phyloP scores from a whole-genome alignment of 2,888 invertebrate species.

The Scaptodrosophila latifasciaeformis region DNA sequence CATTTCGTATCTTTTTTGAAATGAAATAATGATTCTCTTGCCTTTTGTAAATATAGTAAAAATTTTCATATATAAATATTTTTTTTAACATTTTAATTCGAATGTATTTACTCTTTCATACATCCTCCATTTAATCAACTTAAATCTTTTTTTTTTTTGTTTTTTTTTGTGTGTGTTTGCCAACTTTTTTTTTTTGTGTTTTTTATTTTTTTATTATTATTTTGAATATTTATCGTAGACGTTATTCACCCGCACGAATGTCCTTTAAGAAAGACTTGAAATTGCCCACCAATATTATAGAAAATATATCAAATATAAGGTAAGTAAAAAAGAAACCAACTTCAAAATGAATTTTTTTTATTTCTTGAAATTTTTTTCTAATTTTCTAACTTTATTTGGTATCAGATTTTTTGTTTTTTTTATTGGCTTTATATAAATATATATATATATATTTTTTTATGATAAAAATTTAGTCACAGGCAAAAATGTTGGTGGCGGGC shows the following conservation, averaged over 20 bases:
- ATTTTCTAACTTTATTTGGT: too few relatives aligned
- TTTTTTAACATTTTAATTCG: too few relatives aligned
- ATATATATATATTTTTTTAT: not conserved
- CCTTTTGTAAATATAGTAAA: too few relatives aligned
- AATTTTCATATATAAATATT: too few relatives aligned
- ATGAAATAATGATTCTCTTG: too few relatives aligned
- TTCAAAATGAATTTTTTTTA: too few relatives aligned
- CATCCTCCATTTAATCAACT: not conserved
- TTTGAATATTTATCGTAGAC: constrained; percentile 78
- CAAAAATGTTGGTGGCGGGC: constrained; percentile 53
- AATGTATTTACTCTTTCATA: too few relatives aligned
- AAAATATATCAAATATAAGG: constrained; percentile 85
- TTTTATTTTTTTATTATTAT: constrained; percentile 49
- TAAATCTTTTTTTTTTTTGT: constrained; percentile 16
- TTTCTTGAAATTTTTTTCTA: too few relatives aligned
- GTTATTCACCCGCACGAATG: constrained; percentile 88
- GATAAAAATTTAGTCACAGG: not conserved
- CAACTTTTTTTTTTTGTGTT: constrained; percentile 33
- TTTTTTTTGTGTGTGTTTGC: constrained; percentile 10
- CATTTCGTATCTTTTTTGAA: too few relatives aligned
- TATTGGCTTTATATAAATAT: too few relatives aligned
- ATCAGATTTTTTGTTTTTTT: too few relatives aligned
- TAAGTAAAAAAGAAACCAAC: constrained; percentile 75
- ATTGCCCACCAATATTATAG: constrained; percentile 85
- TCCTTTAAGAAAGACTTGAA: constrained; percentile 89